Conservation (phyloP, 2,113 vertebrate genomes). For the Panthera leo region DNA sequence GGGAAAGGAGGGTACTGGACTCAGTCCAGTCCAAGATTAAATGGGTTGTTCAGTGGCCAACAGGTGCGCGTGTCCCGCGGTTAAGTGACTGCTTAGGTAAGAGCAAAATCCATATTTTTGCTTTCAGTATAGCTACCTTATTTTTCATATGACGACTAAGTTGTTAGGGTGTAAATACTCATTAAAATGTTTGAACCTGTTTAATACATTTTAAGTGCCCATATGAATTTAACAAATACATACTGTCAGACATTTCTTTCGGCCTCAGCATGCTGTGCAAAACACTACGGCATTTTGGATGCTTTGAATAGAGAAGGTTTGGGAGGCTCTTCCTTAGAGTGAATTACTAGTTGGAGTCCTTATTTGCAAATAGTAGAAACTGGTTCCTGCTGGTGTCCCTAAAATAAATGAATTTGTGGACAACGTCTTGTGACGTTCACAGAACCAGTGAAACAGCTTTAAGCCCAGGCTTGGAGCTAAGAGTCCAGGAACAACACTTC, state of each 20-base stretch:
- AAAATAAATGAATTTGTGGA: not conserved
- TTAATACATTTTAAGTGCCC: not conserved
- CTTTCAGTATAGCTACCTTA: not conserved
- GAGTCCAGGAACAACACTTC: not conserved
- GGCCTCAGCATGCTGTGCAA: not conserved
- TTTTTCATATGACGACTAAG: not conserved
- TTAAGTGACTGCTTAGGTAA: not conserved
- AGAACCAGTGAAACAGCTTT: not conserved
- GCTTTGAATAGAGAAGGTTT: not conserved
- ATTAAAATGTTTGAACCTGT: not conserved
- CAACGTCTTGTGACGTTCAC: not conserved
- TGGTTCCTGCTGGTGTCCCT: not conserved
- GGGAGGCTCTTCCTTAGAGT: not conserved
- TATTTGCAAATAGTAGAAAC: not conserved
- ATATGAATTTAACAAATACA: not conserved
- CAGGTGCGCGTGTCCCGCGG: fast-evolving
- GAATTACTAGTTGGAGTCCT: not conserved
- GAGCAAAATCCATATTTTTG: not conserved
- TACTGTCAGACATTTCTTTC: not conserved
- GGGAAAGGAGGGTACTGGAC: not conserved
- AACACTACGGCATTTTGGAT: not conserved
- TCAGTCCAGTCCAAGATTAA: not conserved
- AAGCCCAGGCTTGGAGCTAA: not conserved
- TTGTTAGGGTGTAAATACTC: not conserved
- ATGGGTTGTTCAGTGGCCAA: not conserved